Conservation (phyloP, 2,888 invertebrate genomes). For the Vanessa cardui region DNA sequence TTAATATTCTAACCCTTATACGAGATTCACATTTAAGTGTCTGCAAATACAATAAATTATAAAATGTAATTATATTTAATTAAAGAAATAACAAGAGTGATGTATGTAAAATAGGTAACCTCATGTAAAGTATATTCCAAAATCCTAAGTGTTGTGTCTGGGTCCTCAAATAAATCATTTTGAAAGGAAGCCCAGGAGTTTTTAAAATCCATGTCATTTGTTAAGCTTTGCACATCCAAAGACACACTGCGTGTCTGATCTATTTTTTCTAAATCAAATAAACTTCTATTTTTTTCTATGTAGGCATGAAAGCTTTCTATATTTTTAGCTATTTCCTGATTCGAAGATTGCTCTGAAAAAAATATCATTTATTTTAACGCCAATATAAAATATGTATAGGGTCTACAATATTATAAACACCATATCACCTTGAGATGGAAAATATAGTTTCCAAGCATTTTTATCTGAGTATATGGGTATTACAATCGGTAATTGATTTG, state of each 20-base stretch:
- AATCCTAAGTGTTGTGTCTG: conserved; percentile 86
- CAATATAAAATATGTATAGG: neutral
- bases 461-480: conserved; percentile 68
- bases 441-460: conserved; percentile 90
- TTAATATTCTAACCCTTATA: conserved; percentile 68
- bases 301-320: conserved; percentile 50
- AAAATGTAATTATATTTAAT: neutral
- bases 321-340: conserved; percentile 33
- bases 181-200: conserved; percentile 85
- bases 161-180: conserved; percentile 85
- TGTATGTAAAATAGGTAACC: conserved; percentile 56
- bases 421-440: conserved; percentile 85
- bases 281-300: conserved; percentile 63
- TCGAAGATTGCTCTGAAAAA: conserved; percentile 55
- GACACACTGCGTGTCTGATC: conserved; percentile 82
- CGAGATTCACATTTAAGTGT: conserved; percentile 71
- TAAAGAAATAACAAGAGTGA: neutral
- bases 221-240: conserved; percentile 82
- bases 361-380: neutral
- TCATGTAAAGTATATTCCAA: conserved; percentile 92
- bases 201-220: conserved; percentile 81
- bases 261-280: conserved; percentile 82
- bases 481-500: conserved; percentile 67
- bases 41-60: conserved; percentile 46
- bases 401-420: neutral